phyloP scores from a whole-genome alignment of 2,888 invertebrate species.

The Patella depressa region DNA sequence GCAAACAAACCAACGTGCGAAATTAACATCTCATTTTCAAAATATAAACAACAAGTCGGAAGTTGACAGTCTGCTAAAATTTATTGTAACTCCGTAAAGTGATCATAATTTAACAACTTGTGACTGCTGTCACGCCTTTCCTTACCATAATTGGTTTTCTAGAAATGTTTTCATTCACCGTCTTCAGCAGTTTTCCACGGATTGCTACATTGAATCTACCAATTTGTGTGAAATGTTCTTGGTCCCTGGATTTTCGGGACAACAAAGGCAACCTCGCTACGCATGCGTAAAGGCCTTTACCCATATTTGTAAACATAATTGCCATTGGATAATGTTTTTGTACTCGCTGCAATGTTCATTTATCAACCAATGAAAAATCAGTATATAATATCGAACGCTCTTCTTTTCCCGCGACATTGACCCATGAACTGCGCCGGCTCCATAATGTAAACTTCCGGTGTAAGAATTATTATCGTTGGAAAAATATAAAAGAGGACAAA shows the following conservation, averaged over 20 bases:
- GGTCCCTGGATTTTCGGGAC: slow-evolving; percentile 53
- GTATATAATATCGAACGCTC: slow-evolving; percentile 22
- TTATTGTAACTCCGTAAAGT: neutral
- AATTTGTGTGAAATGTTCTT: neutral
- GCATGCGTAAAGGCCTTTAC: slow-evolving; percentile 47
- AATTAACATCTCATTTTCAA: too few relatives aligned
- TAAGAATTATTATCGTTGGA: too few relatives aligned
- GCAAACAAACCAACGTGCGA: neutral
- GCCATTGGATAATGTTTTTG: slow-evolving; percentile 42
- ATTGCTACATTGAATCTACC: neutral
- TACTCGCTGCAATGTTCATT: slow-evolving; percentile 16
- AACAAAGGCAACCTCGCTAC: slow-evolving; percentile 45
- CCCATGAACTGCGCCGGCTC: slow-evolving; percentile 38
- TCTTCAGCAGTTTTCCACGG: neutral
- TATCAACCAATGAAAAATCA: slow-evolving; percentile 40
- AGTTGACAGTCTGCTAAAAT: neutral
- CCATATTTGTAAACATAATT: slow-evolving; percentile 27
- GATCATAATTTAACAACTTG: neutral
- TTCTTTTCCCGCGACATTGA: slow-evolving; percentile 38
- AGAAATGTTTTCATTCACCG: neutral
- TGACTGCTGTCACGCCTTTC: neutral
- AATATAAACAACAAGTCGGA: neutral
- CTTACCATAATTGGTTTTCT: slow-evolving; percentile 6
- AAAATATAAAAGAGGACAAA: too few relatives aligned
- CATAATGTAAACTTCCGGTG: slow-evolving; percentile 47